Evolutionary conservation across 2,113 vertebrate species (phyloP), one percentile per base, ranked within the genome.

Genomic region (Ciconia stormi): DNA sequence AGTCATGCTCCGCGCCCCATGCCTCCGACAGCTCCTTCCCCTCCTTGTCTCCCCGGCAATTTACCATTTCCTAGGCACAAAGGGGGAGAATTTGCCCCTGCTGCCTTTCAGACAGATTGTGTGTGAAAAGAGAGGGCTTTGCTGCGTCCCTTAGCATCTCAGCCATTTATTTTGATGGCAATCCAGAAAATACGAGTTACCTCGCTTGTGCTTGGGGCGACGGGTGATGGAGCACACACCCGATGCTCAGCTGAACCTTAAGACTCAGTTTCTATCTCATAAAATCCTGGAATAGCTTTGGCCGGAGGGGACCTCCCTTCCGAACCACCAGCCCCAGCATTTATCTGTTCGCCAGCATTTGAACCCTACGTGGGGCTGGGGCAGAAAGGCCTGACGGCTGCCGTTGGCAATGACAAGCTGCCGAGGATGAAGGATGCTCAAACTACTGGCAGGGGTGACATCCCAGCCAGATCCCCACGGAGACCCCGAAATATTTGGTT

Each of bases 21-120:
- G 38, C 71, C 40, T 90, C 53, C 11, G 4, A 53, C 86, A 87
- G 50, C 92, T 90, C 79, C 61, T 49, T 90, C 65, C 65, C 76
- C 23, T 90, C 76, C 73, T 90, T 87, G 81, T 95, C 91, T 89
- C n/a, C 46, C n/a, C 18, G 19, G 53, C 72, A 91, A 81, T 95
- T 90, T 42, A 30, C 72, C 67, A 80, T 92, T 97, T 95, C 59
- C 67, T 74, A 25, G 21, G 56, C 55, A 59, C 25, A 6, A 61
- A 5, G 14, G 1, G 38, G 58, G 13, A 74, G 49, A 61, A 91
- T 70, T 62, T 86, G 50, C 50, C 61, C 94, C 80, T 40, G 47
- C 23, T 91, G 86, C 88, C 44, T 80, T 13, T 12, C 1, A 7
- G 62, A 42, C 7, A 7, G 7, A 34, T 18, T 2, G 0, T 12